A percentile compares a stretch with the other conserved stretches of the same genome.
These are phyloP conservation scores for Chionoecetes opilio DNA, from an alignment of 1,140 invertebrate species.

Conservation along the genomic window DNA sequence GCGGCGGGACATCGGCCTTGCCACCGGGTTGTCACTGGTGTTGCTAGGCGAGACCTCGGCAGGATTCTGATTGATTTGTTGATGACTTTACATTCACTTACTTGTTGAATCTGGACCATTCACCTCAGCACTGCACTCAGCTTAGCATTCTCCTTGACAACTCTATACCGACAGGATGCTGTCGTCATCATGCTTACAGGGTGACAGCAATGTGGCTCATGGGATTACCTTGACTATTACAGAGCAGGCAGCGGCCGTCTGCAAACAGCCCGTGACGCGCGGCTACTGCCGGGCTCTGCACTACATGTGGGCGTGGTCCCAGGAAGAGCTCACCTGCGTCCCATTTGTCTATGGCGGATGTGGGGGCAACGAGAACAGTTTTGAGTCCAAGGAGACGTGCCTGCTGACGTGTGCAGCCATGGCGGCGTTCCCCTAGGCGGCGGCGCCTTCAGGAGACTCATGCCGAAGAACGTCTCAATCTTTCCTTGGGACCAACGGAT, in stretches of 20 bases:
- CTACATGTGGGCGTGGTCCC: conserved; percentile 59
- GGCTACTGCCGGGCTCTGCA: conserved; percentile 70
- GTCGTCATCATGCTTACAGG: not conserved
- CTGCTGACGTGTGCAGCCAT: conserved; percentile 31
- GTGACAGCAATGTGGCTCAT: not conserved
- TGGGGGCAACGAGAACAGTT: conserved; percentile 94
- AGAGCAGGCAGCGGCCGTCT: conserved; percentile 45
- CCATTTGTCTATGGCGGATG: conserved; percentile 89
- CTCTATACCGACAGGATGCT: not conserved
- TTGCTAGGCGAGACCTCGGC: not conserved
- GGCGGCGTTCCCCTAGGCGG: not conserved
- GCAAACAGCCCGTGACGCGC: not conserved
- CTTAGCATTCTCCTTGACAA: not conserved
- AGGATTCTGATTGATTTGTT: too few species aligned
- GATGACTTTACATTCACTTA: too few species aligned
- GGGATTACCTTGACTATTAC: conserved; percentile 20
- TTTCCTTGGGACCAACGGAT: not conserved
- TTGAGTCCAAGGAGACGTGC: conserved; percentile 92
- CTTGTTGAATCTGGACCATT: not conserved
- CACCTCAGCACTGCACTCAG: not conserved
- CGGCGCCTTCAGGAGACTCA: not conserved
- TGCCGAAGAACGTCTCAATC: not conserved
- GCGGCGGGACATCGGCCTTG: too few species aligned
- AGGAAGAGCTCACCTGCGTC: conserved; percentile 85
- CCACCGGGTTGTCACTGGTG: not conserved